Conservation (phyloP, 2,888 invertebrate genomes). For the Thera obeliscata region DNA sequence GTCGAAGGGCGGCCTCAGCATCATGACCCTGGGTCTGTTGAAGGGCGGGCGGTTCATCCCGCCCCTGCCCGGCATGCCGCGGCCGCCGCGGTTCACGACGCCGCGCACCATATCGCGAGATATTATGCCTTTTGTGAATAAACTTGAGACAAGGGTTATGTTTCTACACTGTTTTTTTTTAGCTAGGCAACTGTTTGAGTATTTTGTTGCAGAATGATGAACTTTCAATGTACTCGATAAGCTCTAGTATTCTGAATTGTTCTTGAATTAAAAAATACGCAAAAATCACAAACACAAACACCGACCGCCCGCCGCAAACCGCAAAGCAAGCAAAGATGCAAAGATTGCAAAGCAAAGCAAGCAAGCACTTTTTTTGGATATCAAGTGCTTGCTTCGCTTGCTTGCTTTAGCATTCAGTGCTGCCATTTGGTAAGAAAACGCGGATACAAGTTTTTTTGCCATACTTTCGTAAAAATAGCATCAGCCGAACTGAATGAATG, state of each 20-base stretch:
- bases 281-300: too few species aligned
- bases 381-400: too few species aligned
- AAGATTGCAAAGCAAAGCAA: too few species aligned
- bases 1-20: conserved; percentile 92
- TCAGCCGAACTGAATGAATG: background rate
- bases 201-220: background rate
- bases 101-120: conserved; percentile 88
- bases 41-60: conserved; percentile 82
- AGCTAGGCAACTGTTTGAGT: background rate
- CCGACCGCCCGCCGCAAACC: too few species aligned
- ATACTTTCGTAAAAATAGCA: background rate
- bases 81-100: conserved; percentile 84
- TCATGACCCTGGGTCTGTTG: conserved; percentile 72
- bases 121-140: conserved; percentile 1
- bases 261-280: too few species aligned
- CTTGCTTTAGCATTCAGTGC: too few species aligned
- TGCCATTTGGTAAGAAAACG: too few species aligned
- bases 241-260: too few species aligned
- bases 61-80: conserved; percentile 87
- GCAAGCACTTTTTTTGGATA: too few species aligned
- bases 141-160: background rate
- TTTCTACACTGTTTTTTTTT: background rate
- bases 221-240: background rate
- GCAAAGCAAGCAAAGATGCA: too few species aligned
- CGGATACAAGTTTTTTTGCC: too few species aligned